These are phyloP conservation scores for Drosophila virilis DNA, from an alignment of 1,140 invertebrate species.

Conservation along the genomic window DNA sequence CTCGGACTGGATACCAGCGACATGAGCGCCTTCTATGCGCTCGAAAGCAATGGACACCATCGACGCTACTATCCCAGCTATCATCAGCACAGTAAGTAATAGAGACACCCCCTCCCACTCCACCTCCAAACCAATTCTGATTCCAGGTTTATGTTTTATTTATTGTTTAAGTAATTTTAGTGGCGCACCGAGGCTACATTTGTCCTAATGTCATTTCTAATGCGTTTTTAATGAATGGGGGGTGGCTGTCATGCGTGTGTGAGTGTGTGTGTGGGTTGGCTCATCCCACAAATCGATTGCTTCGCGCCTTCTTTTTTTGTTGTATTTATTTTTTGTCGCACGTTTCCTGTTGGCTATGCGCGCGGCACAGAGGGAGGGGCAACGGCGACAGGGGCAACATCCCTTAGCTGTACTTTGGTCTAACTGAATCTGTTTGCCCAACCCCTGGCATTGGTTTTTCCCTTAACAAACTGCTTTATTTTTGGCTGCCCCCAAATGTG, in stretches of 20 bases:
- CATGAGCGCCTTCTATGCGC: constrained; percentile 83
- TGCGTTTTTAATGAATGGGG: constrained; percentile 81
- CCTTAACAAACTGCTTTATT: constrained; percentile 3
- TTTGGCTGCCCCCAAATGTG: background rate
- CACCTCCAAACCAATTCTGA: background rate
- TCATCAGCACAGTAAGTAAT: constrained; percentile 83
- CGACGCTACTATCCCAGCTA: constrained; percentile 83
- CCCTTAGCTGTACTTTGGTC: constrained; percentile 6
- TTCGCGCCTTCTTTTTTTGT: constrained; percentile 65
- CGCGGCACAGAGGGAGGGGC: background rate
- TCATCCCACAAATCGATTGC: constrained; percentile 79
- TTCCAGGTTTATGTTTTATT: constrained; percentile 53
- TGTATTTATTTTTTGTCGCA: constrained; percentile 46
- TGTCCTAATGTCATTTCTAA: constrained; percentile 82
- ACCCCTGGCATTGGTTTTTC: constrained; percentile 2
- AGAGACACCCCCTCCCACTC: background rate
- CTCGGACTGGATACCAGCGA: constrained; percentile 79
- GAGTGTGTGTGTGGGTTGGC: constrained; percentile 16
- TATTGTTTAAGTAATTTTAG: constrained; percentile 69
- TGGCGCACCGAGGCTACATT: constrained; percentile 51
- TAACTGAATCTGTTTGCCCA: background rate
- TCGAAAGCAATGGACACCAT: constrained; percentile 83
- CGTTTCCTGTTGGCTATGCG: constrained; percentile 68
- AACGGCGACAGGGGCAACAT: background rate
- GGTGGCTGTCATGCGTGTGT: constrained; percentile 15